phyloP scores from a whole-genome alignment of 1,140 invertebrate species.

The Drosophila seguyi region DNA sequence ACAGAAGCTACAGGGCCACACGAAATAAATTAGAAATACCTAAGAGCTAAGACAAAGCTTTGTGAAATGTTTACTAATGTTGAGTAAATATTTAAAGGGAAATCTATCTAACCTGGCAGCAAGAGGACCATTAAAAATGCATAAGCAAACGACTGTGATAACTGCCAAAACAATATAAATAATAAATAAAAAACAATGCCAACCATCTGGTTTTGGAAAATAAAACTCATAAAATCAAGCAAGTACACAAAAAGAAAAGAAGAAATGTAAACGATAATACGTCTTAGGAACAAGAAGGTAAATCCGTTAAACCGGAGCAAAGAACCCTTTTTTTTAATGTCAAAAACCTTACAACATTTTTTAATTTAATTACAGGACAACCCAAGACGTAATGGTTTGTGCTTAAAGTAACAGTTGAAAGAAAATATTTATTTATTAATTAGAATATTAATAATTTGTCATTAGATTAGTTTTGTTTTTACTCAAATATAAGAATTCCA shows the following conservation, averaged over 20 bases:
- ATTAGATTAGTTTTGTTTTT: too few species aligned
- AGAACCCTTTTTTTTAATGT: slow-evolving; percentile 16
- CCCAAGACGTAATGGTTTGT: neutral
- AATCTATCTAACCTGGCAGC: neutral
- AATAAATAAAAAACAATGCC: slow-evolving; percentile 11
- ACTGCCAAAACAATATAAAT: slow-evolving; percentile 2
- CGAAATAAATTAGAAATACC: too few species aligned
- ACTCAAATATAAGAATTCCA: too few species aligned
- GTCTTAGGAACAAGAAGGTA: neutral
- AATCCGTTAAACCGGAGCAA: slow-evolving; percentile 9
- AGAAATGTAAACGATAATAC: slow-evolving; percentile 27
- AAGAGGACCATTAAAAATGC: neutral
- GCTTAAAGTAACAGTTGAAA: too few species aligned
- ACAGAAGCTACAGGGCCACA: too few species aligned
- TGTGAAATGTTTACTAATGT: neutral
- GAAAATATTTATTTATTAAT: too few species aligned
- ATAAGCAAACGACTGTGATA: neutral
- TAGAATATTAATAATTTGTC: too few species aligned
- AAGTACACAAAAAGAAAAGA: too few species aligned
- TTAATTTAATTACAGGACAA: too few species aligned
- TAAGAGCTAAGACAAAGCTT: too few species aligned
- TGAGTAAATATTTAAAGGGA: neutral
- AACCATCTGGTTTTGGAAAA: slow-evolving; percentile 29
- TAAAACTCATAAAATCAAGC: slow-evolving; percentile 41
- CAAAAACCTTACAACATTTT: slow-evolving; percentile 20